Base-by-base conservation (phyloP, 2,888 invertebrate genomes). In the Cheilosia scutellata region DNA sequence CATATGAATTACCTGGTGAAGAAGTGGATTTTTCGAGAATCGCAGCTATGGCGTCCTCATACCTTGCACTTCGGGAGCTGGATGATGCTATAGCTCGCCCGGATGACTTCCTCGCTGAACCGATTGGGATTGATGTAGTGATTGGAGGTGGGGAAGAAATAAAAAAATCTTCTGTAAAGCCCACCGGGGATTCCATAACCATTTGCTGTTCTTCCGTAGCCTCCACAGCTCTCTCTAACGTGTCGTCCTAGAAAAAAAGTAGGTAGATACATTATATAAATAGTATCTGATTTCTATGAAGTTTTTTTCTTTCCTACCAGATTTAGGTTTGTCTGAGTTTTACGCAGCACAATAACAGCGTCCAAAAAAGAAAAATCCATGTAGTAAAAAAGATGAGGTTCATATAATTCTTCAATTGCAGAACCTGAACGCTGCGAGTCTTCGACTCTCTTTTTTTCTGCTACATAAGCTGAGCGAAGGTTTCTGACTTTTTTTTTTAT, bases 141-240 rank as follows among this genome's bases (percentile, higher is more conserved):
- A 20, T 42, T 37, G 40, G 11, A 25, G 40, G 9, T 20, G 60
- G 60, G 57, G 20, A 57, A 60, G n/a, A n/a, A n/a, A n/a, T n/a
- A n/a, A n/a, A n/a, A n/a, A n/a, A n/a, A n/a, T n/a, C n/a, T n/a
- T n/a, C n/a, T n/a, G n/a, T n/a, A n/a, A n/a, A n/a, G n/a, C 25
- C 25, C 20, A 42, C 11, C 20, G 6, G 20, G 25, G 7, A 60
- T 60, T 60, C 42, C 20, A 40, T 60, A 27, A n/a, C 1, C 42
- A 25, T 60, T 20, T 49, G 42, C n/a, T 42, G 42, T 25, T 40
- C 40, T 42, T 42, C 60, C 49, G 37, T 37, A 40, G 37, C 60
- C 37, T 60, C 60, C 25, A 27, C 60, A 25, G 60, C 40, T 44
- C 44, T 20, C 40, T 42, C 60, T 40, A 44, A 27, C 27, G 60